Evolutionary conservation across 2,797 vertebrate genomes (phyloP), one percentile per base, ranked within the genome.

Genomic region (Gallirallus australis): DNA sequence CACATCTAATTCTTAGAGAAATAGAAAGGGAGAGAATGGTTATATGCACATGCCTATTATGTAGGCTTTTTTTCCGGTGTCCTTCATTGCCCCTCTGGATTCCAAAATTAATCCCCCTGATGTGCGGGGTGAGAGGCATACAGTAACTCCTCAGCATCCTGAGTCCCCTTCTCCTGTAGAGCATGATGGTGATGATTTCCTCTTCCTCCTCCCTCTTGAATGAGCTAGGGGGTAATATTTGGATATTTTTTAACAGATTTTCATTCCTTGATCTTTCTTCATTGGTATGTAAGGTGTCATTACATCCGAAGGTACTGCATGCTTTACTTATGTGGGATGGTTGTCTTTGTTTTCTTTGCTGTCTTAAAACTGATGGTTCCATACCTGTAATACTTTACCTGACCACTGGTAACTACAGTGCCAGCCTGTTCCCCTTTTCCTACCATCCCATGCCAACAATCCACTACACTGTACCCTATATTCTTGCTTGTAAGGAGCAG

Each of bases 91-190:
- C 47, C 9, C 6, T 31, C 37, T 76, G 33, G 19, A 63, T 71
- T 33, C 31, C 24, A 76, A 71, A 79, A 57, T 56, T 11, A 60
- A 47, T 42, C 23, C 13, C 9, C 52, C 16, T 12, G 11, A 61
- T 37, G 6, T 14, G 5, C 24, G 27, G 48, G 20, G 17, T 1
- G 0, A 54, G 20, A 76, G 17, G 8, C 0, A 4, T 30, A 19
- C 33, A 71, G 12, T 24, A n/a, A 57, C 7, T 70, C 20, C 21
- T 65, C 9, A 42, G 33, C 25, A 77, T 10, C 40, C 53, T 9
- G 11, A 57, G 6, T 25, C 37, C 18, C 4, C 20, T 59, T 59
- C 48, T 71, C 53, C 53, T 12, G 33, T 17, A 87, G 11, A 72
- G 8, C 33, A 61, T 5, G 9, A 63, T 25, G 30, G 6, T 3